Evolutionary conservation across 2,113 vertebrate species (phyloP), one percentile per base, ranked within the genome.

Genomic region (Noctilio leporinus): DNA sequence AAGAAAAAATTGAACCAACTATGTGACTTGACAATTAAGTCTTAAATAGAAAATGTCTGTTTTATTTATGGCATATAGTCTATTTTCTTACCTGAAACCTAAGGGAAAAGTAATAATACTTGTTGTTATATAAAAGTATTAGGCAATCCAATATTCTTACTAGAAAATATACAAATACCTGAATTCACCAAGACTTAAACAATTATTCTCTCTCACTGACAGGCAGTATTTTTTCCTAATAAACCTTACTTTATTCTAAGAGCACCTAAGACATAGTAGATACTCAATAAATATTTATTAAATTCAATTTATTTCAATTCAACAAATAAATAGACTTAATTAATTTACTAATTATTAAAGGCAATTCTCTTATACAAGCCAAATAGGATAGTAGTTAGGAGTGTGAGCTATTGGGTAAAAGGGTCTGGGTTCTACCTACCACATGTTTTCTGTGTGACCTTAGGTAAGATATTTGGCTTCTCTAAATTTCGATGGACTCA

Each of bases 31-130:
- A 77, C 26, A 82, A 86, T 33, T 67, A 47, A 86, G 10, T 67
- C 78, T 89, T 62, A 95, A 93, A 89, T 70, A 84, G 51, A 92
- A 93, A 86, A 83, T 81, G 12, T 77, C 67, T 72, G 73, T 35
- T 93, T 57, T 78, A 86, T 78, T 92, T 83, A 73, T 53, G 14
- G 5, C n/a, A 86, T 45, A 73, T 33, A 57, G 76, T 65, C 28
- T 88, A 69, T 88, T 95, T 86, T 49, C 82, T 96, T 77, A 45
- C 69, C n/a, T 82, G 73, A 95, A 96, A 67, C 30, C 38, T 64
- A 73, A 22, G 15, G 35, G 24, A 38, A 59, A 73, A 91, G n/a
- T n/a, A 43, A 35, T 69, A 83, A 92, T 51, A 47, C 80, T 87
- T 91, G 17, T 53, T 94, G 86, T 38, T 82, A 91, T 24, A 55